These are phyloP conservation scores for Ephydatia muelleri DNA, from an alignment of 37 sponge, comb jelly and placozoan genomes.

Conservation along the genomic window DNA sequence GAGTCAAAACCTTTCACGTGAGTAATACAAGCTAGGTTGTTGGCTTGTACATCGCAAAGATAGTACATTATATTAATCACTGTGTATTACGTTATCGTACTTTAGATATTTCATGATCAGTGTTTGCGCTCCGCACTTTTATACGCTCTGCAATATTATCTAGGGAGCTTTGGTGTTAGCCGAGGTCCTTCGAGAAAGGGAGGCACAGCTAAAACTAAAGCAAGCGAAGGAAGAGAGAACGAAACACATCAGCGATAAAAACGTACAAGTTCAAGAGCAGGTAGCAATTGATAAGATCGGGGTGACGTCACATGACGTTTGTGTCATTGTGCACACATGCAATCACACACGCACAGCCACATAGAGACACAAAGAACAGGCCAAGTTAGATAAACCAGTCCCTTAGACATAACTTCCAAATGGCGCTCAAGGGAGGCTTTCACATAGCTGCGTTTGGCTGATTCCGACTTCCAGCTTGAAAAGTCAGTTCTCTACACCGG, in stretches of 20 bases:
- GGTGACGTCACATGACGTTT: no score
- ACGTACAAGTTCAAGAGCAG: slow-evolving; percentile 44
- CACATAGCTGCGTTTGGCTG: no score
- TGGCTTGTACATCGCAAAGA: neutral
- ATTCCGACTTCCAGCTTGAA: no score
- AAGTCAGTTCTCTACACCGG: no score
- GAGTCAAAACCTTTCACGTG: slow-evolving; percentile 85
- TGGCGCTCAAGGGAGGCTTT: no score
- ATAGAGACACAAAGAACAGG: no score
- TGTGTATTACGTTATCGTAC: neutral
- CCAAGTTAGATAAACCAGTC: no score
- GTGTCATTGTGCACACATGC: no score
- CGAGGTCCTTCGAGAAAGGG: slow-evolving; percentile 84
- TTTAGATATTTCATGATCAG: neutral
- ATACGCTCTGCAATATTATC: neutral
- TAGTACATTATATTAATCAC: neutral
- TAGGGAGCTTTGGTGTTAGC: slow-evolving; percentile 78
- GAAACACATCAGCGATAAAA: slow-evolving; percentile 53
- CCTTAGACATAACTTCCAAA: no score
- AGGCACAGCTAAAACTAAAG: slow-evolving; percentile 80
- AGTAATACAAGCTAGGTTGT: slow-evolving; percentile 11
- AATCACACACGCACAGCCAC: no score
- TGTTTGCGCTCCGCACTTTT: neutral
- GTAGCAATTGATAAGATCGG: no score
- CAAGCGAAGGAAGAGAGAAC: slow-evolving; percentile 36